phyloP scores from a whole-genome alignment of 2,888 invertebrate species.

The Anthophora plumipes region DNA sequence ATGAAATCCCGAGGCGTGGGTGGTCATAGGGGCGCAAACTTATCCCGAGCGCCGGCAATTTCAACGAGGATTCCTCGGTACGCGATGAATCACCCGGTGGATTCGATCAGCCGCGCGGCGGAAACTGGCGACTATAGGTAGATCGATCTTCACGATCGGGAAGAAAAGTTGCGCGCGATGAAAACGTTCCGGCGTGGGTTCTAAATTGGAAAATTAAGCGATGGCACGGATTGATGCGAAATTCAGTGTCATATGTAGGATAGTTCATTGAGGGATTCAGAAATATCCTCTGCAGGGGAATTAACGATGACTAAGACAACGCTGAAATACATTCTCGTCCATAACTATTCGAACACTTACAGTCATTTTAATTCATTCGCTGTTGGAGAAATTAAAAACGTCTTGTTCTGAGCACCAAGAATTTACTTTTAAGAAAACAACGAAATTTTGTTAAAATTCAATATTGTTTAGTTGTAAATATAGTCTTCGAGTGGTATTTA shows the following conservation, averaged over 20 bases:
- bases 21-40: conserved; percentile 43
- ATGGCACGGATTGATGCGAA: not conserved
- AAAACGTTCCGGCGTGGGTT: not conserved
- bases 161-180: not conserved
- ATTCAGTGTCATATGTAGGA: not conserved
- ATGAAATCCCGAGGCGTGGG: conserved; percentile 56
- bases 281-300: too few relatives aligned
- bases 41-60: conserved; percentile 45
- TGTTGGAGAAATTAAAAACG: too few relatives aligned
- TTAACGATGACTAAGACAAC: too few relatives aligned
- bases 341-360: too few relatives aligned
- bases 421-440: too few relatives aligned
- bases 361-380: too few relatives aligned
- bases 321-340: too few relatives aligned
- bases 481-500: too few relatives aligned
- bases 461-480: too few relatives aligned
- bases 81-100: conserved; percentile 66
- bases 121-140: not conserved
- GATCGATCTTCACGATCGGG: not conserved
- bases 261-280: not conserved
- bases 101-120: conserved; percentile 32
- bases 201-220: not conserved
- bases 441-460: too few relatives aligned
- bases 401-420: too few relatives aligned
- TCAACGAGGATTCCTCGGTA: conserved; percentile 57